A percentile compares a stretch with the other conserved stretches of the same genome.
These are phyloP conservation scores for Triplophysa tibetana DNA, from an alignment of 2,113 vertebrate genomes.

Conservation along the genomic window DNA sequence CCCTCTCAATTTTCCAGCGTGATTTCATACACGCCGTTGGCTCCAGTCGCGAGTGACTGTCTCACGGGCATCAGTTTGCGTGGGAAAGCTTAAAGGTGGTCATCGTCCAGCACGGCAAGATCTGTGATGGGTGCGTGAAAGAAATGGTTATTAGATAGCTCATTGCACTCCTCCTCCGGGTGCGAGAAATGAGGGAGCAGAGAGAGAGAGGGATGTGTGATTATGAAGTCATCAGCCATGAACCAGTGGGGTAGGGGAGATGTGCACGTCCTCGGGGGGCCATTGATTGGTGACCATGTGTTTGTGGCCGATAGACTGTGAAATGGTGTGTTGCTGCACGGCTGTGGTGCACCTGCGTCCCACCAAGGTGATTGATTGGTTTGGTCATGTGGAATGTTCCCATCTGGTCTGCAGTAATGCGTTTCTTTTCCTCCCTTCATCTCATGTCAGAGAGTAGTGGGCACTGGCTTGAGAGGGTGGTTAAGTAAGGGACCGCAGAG, in stretches of 20 bases:
- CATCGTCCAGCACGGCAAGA: conserved; percentile 63
- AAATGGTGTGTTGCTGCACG: conserved; percentile 99
- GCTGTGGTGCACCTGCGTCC: conserved; percentile 99
- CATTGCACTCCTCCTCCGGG: conserved; percentile 88
- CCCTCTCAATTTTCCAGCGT: conserved; percentile 48
- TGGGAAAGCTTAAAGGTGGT: conserved; percentile 31
- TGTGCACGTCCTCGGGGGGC: conserved; percentile 90
- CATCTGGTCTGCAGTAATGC: conserved; percentile 99
- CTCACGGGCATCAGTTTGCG: conserved; percentile 53
- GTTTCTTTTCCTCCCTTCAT: conserved; percentile 65
- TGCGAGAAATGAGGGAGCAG: conserved; percentile 58
- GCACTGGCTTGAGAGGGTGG: conserved; percentile 77
- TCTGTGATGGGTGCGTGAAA: conserved; percentile 66
- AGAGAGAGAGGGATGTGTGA: conserved; percentile 88
- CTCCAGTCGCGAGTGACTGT: conserved; percentile 51
- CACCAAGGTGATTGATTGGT: conserved; percentile 99
- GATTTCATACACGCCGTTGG: conserved; percentile 32
- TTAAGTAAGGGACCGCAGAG: conserved; percentile 77
- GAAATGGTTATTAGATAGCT: conserved; percentile 87
- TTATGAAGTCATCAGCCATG: conserved; percentile 99
- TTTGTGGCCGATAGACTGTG: conserved; percentile 99
- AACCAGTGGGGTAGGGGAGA: conserved; percentile 89
- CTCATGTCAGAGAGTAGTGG: conserved; percentile 74
- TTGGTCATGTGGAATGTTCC: conserved; percentile 99
- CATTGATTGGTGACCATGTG: conserved; percentile 99